These are phyloP conservation scores for Etheostoma spectabile DNA, from an alignment of 2,113 vertebrate species.

Conservation along the genomic window DNA sequence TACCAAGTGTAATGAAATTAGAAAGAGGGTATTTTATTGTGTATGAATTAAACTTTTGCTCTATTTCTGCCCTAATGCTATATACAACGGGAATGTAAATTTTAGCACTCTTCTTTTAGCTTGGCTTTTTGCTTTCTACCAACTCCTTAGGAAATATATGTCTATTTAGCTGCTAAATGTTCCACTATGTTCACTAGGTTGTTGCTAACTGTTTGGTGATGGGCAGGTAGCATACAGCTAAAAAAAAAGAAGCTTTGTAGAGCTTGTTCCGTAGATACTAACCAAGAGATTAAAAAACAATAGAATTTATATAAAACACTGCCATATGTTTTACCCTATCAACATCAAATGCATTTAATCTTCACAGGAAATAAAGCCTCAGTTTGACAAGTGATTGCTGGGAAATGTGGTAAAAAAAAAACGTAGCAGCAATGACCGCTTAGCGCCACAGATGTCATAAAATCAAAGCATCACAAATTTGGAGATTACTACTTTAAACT, in stretches of 20 bases:
- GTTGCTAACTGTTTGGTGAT: neutral
- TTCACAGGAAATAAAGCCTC: slow-evolving; percentile 28
- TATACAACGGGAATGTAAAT: too few species aligned
- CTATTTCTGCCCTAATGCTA: too few species aligned
- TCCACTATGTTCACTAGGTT: neutral
- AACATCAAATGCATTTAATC: slow-evolving; percentile 3
- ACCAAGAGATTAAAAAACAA: neutral
- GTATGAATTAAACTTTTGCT: neutral
- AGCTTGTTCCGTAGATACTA: neutral
- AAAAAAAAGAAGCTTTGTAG: neutral
- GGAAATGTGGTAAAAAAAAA: slow-evolving; percentile 1
- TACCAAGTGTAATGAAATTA: neutral
- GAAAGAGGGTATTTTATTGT: neutral
- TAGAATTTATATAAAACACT: neutral
- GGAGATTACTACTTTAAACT: slow-evolving; percentile 29
- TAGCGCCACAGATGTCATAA: slow-evolving; percentile 42
- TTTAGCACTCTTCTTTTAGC: neutral
- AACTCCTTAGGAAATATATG: neutral
- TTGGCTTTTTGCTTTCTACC: neutral
- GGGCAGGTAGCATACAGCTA: neutral
- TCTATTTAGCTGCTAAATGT: neutral
- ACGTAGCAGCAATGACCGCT: neutral
- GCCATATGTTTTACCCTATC: neutral
- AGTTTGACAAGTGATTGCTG: slow-evolving; percentile 11
- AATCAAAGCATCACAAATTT: slow-evolving; percentile 24